Base-by-base conservation (phyloP, 2,113 vertebrate species). In the Hyla sarda region DNA sequence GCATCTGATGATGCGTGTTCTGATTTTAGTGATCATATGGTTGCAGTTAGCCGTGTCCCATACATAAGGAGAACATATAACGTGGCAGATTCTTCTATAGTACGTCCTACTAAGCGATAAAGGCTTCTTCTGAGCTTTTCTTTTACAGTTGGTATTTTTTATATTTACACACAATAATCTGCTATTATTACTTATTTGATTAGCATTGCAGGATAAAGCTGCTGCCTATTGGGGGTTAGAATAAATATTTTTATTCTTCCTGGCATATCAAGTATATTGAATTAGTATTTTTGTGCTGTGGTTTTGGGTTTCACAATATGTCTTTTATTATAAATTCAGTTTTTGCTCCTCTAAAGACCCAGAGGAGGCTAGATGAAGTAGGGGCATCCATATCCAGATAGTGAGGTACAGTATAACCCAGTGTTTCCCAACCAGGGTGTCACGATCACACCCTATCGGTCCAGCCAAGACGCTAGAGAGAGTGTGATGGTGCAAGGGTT, bases 1-100 rank as follows among this genome's bases (percentile, higher is more conserved):
- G 67, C 82, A 56, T 71, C 32, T 37, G 30, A 30, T 41, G 34
- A 73, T 73, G 54, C 48, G 19, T 23, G 23, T 32, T 1, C 17
- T 37, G 67, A 71, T 41, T 58, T 73, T 50, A 41, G 50, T 28
- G 47, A 65, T 48, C 82, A 74, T 83, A 83, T 83, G 69, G 50
- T 72, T 72, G 50, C 60, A 60, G 82, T 83, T 83, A 83, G 62
- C 9, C 32, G 9, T 23, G 30, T 30, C 48, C 69, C 60, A 30
- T 58, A 28, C 12, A 56, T 69, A 30, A 47, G 14, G 19, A 28
- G 50, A 41, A 56, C 34, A 34, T 56, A 37, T 34, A 19, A 72
- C 52, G 67, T 83, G 82, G 82, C 82, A 56, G 50, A 60, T 60
- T 56, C 14, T 13, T 62, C 54, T 45, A 19, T 60, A 58, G 34